Evolutionary conservation across 2,797 vertebrate genomes (phyloP).

Genomic region (Mormyrops boulengeri): DNA sequence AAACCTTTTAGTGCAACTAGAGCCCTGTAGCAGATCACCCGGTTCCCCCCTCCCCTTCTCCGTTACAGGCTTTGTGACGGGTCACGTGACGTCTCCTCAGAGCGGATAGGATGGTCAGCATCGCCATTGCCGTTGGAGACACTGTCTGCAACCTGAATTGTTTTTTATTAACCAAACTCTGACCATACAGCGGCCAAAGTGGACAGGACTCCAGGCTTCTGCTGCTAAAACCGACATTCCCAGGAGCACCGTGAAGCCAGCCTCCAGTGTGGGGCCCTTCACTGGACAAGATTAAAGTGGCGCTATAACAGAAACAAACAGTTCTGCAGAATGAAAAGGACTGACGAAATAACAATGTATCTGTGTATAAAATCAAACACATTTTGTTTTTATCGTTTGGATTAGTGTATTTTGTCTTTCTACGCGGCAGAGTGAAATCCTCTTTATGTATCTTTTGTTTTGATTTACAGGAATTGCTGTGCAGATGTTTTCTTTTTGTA

Average conservation of each 20-base stretch:
- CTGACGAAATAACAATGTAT: neutral
- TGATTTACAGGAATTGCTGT: constrained; percentile 6
- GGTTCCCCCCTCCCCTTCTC: neutral
- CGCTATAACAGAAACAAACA: neutral
- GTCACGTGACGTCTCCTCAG: neutral
- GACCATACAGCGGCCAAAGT: constrained; percentile 5
- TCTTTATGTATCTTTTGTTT: neutral
- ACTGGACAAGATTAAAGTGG: neutral
- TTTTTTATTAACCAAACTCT: constrained; percentile 5
- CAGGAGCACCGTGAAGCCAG: neutral
- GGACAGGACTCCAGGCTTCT: neutral
- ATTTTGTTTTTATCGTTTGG: constrained; percentile 8
- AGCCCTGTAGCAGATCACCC: neutral
- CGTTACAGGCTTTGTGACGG: neutral
- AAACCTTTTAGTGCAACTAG: neutral
- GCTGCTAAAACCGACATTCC: neutral
- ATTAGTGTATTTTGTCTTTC: constrained; percentile 12
- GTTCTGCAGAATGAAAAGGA: neutral
- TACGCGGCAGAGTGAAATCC: neutral
- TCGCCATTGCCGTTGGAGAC: neutral
- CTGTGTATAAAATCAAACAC: neutral
- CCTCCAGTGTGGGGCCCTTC: too few relatives aligned
- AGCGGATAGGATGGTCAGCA: neutral
- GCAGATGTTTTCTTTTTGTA: constrained; percentile 16
- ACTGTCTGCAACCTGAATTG: neutral